Evolutionary conservation across 2,888 invertebrate genomes (phyloP).

Genomic region (Stenolophus ochropezus): DNA sequence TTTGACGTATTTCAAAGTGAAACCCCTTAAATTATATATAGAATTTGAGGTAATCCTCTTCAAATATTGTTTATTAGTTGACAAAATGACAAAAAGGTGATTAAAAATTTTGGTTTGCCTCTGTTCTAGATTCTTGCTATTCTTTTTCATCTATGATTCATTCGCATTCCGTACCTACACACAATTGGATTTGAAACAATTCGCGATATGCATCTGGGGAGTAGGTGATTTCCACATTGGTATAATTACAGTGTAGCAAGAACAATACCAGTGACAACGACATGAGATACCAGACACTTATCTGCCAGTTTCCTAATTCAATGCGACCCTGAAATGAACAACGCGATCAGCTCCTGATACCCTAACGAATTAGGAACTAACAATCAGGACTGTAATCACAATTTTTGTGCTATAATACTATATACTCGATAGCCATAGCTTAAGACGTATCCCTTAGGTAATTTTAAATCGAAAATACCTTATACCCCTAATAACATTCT

Average conservation of each 20-base stretch:
- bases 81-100: not conserved
- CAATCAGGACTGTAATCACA: not conserved
- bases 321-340: constrained; percentile 21
- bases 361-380: not conserved
- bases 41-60: too few species aligned
- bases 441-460: too few species aligned
- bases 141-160: constrained; percentile 6
- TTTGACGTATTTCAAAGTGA: too few species aligned
- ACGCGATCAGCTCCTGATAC: not conserved
- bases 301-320: constrained; percentile 22
- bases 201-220: not conserved
- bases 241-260: constrained; percentile 30
- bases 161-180: constrained; percentile 1
- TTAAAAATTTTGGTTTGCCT: not conserved
- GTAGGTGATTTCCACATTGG: constrained; percentile 15
- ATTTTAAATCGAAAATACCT: too few species aligned
- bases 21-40: too few species aligned
- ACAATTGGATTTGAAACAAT: constrained; percentile 16
- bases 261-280: constrained; percentile 33
- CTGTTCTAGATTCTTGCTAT: not conserved
- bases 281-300: constrained; percentile 8
- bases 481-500: too few species aligned
- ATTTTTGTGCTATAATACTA: too few species aligned
- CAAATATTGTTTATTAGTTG: not conserved
- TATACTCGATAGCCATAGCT: too few species aligned